Evolutionary conservation across 2,888 invertebrate genomes (phyloP), one percentile per base, ranked within the genome.

Genomic region (Arctia plantaginis): DNA sequence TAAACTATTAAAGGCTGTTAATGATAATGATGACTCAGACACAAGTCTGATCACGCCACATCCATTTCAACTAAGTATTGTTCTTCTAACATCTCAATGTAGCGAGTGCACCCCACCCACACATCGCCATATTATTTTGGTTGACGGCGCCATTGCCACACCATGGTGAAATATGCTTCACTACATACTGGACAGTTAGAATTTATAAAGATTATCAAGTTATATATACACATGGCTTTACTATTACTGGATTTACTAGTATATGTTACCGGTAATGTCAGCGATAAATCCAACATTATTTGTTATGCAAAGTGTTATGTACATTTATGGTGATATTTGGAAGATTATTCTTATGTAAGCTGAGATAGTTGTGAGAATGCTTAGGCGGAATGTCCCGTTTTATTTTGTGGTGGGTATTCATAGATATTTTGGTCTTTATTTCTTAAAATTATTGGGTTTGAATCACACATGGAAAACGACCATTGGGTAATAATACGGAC

Each of bases 81-180:
- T 64, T 67, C 35, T 74, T 77, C 77, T 3, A 13, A 23, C 75
- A 73, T 88, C 84, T 73, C 71, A 66, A 74, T 75, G 30, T 65
- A 44, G 23, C 84, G 88, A 93, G 93, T 93, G 93, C 94, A 93
- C 91, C 89, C 88, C 92, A 88, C 94, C 92, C 92, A 93, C 94
- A 85, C 90, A 79, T 79, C 85, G 86, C 85, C 82, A 87, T 91
- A 93, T 91, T 93, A 93, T 93, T 93, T 93, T 81, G 80, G 93
- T 92, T 90, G 90, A 89, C 88, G 91, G 83, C 87, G 89, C 85
- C 78, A 88, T 93, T 93, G 92, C 93, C 90, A 87, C 93, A 93
- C 82, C 86, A 84, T 83, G 76, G 90, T 91, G 91, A 92, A 89
- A 92, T 93, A 93, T 92, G 90, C 85, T 86, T 88, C 83, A 71